Conservation (phyloP, 2,797 vertebrate species). For the Chelmon rostratus region DNA sequence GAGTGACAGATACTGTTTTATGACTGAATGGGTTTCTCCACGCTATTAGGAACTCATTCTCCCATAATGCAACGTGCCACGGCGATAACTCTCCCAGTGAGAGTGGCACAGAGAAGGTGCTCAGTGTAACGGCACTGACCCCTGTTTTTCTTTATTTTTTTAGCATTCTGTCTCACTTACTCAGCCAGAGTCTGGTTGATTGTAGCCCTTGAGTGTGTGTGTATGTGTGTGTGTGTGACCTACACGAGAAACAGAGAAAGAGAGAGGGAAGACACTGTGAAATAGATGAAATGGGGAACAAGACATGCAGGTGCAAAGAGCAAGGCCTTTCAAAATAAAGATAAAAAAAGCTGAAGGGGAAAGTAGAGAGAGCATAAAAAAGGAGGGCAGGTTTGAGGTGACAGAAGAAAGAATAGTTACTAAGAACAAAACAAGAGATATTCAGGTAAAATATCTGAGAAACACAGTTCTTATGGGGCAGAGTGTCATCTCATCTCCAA, state of each 20-base stretch:
- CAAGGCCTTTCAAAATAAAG: slow-evolving; percentile 30
- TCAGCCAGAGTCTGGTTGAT: slow-evolving; percentile 11
- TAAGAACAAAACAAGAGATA: slow-evolving; percentile 20
- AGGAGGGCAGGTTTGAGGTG: slow-evolving; percentile 4
- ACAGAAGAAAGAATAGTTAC: slow-evolving; percentile 5
- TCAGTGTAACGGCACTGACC: slow-evolving; percentile 34
- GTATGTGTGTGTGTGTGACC: slow-evolving; percentile 6
- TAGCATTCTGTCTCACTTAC: slow-evolving; percentile 26
- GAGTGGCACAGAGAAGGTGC: slow-evolving; percentile 65
- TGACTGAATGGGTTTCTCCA: slow-evolving; percentile 81
- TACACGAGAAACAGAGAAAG: slow-evolving; percentile 10
- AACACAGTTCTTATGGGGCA: slow-evolving; percentile 20
- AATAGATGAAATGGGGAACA: slow-evolving; percentile 16
- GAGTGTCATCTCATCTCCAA: slow-evolving; percentile 49
- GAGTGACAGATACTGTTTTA: slow-evolving; percentile 83
- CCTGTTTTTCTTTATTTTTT: slow-evolving; percentile 33
- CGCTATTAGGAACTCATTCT: slow-evolving; percentile 79
- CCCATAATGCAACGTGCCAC: slow-evolving; percentile 80
- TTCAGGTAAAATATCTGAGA: background rate
- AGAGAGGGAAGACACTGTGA: background rate
- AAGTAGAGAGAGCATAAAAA: background rate
- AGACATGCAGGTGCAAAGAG: slow-evolving; percentile 26
- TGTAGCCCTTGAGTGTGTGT: slow-evolving; percentile 1
- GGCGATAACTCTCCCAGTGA: slow-evolving; percentile 58
- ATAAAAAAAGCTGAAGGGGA: background rate